Percentiles rank a stretch among this genome's conserved stretches.
phyloP scores from a whole-genome alignment of 2,888 invertebrate species.

The Stenolophus ochropezus region DNA sequence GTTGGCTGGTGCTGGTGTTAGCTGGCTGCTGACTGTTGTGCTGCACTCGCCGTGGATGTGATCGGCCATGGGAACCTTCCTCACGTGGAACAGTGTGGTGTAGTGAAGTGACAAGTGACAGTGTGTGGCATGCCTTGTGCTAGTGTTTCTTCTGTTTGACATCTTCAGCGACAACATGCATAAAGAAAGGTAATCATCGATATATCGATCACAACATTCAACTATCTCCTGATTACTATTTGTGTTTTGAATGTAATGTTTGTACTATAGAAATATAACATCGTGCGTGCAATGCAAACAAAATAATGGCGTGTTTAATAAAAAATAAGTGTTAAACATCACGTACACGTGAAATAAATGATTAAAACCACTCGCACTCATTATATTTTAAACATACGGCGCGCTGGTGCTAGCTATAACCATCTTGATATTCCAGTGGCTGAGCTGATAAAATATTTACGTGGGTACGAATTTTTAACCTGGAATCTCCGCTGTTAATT shows the following conservation, averaged over 20 bases:
- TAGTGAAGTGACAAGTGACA: slow-evolving; percentile 35
- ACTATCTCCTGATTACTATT: too few relatives aligned
- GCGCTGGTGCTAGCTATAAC: neutral
- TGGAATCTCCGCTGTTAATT: slow-evolving; percentile 38
- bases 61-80: neutral
- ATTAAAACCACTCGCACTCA: neutral
- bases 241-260: too few relatives aligned
- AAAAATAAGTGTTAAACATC: neutral
- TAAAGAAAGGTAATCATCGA: slow-evolving; percentile 47
- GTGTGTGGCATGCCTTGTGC: slow-evolving; percentile 40
- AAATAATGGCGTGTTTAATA: neutral
- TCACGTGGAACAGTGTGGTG: slow-evolving; percentile 17
- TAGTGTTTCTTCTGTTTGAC: slow-evolving; percentile 19
- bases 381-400: neutral
- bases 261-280: too few relatives aligned
- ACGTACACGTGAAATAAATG: neutral
- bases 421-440: neutral
- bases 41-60: neutral
- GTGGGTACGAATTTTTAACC: slow-evolving; percentile 36
- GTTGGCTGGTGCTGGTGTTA: slow-evolving; percentile 20
- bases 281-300: neutral
- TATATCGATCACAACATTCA: neutral
- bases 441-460: slow-evolving; percentile 3
- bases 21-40: neutral
- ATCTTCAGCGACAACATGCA: slow-evolving; percentile 44